Evolutionary conservation across 1,140 invertebrate genomes (phyloP).

Genomic region (Drosophila serrata): DNA sequence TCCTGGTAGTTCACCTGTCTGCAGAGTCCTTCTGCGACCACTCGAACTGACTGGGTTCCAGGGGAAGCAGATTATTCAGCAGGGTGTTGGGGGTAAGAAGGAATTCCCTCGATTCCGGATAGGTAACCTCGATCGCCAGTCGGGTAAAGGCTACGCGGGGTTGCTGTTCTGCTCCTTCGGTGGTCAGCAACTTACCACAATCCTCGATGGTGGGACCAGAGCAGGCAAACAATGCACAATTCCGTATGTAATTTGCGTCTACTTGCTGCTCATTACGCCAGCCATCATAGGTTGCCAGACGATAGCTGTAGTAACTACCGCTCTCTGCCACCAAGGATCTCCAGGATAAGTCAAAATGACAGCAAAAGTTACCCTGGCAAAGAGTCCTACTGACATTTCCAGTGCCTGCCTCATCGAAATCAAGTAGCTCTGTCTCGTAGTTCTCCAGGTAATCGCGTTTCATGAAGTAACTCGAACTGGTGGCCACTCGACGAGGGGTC

Average conservation of each 20-base stretch:
- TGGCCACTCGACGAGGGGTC: background rate
- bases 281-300: conserved; percentile 68
- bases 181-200: conserved; percentile 50
- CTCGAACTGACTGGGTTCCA: conserved; percentile 57
- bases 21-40: conserved; percentile 31
- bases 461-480: conserved; percentile 35
- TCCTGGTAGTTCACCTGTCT: conserved; percentile 15
- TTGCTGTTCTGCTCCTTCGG: background rate
- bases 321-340: background rate
- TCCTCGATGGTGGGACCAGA: conserved; percentile 50
- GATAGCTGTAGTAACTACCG: conserved; percentile 46
- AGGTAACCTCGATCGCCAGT: conserved; percentile 53
- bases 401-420: background rate
- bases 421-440: conserved; percentile 38
- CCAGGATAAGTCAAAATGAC: conserved; percentile 67
- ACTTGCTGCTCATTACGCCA: conserved; percentile 55
- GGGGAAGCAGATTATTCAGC: conserved; percentile 57
- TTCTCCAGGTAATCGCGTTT: conserved; percentile 66
- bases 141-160: conserved; percentile 37
- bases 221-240: conserved; percentile 71
- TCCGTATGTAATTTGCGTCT: conserved; percentile 63
- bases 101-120: conserved; percentile 40
- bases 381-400: conserved; percentile 15
- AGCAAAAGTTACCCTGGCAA: conserved; percentile 63
- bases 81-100: conserved; percentile 63